Base-by-base conservation (phyloP, 2,113 vertebrate species). In the Hylia prasina region DNA sequence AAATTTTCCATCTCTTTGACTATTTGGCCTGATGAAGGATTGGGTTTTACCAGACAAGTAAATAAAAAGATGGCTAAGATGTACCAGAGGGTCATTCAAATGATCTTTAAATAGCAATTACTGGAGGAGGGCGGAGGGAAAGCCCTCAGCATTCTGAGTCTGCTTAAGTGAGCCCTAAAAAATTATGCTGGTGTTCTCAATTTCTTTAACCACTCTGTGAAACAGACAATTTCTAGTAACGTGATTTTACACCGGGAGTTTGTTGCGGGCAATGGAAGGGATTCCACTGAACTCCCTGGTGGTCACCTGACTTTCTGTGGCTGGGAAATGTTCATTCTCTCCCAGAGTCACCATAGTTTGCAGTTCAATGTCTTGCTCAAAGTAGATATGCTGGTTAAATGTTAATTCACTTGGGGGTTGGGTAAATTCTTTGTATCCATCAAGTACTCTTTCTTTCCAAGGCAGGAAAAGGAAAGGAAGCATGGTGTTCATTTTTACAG, bases 41-140 rank as follows among this genome's bases (percentile, higher is more conserved):
- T 98, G 97, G 94, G 96, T 98, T 98, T 98, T 92, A 96, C 97
- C 86, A 97, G 97, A 98, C 87, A 87, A 98, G 98, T 98, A 98
- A 98, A 98, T 98, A 98, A 98, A 98, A 98, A 98, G 97, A 98
- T 97, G 97, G 94, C 97, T 97, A 94, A 97, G 97, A 98, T 97
- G 96, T 98, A 97, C 97, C 97, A 97, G 97, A 72, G 98, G 97
- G 98, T 98, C 97, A 98, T 93, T 97, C 96, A 97, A 98, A 94
- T 95, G 92, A 97, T 98, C 98, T 98, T 98, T 99, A 98, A 98
- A 98, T 97, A 98, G 98, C 97, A 98, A 98, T 98, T 98, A 98
- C 95, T 94, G 96, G 87, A 89, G 89, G 64, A 25, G 40, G 82
- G 66, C 0, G 30, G 82, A 81, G 33, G 56, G 56, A 78, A 68